These are phyloP conservation scores for Cartodere bifasciata DNA, from an alignment of 2,888 invertebrate species.

Conservation along the genomic window DNA sequence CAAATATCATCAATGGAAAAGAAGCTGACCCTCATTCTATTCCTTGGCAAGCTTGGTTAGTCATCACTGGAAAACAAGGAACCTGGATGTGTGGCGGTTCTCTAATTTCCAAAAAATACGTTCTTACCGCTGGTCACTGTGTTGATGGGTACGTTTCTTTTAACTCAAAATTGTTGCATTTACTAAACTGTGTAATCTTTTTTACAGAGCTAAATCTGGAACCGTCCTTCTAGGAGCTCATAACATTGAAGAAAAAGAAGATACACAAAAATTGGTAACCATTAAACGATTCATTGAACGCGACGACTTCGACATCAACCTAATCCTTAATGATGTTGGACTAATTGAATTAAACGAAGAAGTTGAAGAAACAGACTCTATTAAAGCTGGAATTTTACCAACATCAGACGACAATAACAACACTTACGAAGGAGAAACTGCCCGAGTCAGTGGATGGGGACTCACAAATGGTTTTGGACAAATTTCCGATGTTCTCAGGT, in stretches of 20 bases:
- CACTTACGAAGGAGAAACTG: constrained; percentile 9
- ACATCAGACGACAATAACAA: constrained; percentile 10
- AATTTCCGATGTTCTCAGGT: constrained; percentile 12
- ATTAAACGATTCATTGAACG: constrained; percentile 17
- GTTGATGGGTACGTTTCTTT: constrained; percentile 12
- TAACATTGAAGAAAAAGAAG: constrained; percentile 19
- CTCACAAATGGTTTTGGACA: constrained; percentile 10
- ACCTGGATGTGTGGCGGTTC: constrained; percentile 15
- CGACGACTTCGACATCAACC: constrained; percentile 15
- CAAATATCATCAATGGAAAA: constrained; percentile 14
- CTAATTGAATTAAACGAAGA: constrained; percentile 19
- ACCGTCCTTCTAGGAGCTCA: constrained; percentile 18
- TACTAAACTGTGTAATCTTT: constrained; percentile 1
- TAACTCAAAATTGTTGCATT: neutral
- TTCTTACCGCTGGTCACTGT: constrained; percentile 17
- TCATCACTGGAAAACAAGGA: neutral
- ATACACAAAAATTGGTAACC: constrained; percentile 16
- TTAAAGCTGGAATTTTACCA: constrained; percentile 25
- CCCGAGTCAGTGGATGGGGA: constrained; percentile 17
- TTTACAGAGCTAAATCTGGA: constrained; percentile 6
- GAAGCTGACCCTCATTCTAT: constrained; percentile 16
- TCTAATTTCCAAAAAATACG: no score
- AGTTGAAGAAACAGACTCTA: constrained; percentile 20
- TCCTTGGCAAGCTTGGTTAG: constrained; percentile 14
- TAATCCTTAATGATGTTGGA: constrained; percentile 23